Base-by-base conservation (phyloP, 2,888 invertebrate species). In the Agonum fuliginosum region DNA sequence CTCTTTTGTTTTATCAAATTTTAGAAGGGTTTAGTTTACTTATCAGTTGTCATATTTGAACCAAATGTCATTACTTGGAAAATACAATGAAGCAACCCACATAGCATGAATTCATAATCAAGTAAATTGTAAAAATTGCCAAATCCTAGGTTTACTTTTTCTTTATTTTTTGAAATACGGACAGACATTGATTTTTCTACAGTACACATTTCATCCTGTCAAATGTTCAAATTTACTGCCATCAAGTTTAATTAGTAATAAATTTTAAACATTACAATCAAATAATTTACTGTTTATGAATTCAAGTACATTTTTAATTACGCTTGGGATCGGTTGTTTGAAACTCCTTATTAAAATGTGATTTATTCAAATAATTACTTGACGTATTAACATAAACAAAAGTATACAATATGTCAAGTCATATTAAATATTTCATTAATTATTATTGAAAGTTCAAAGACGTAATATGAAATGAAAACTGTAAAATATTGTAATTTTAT, bases 141-240 rank as follows among this genome's bases (percentile, higher is more conserved):
- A 37, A 37, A 41, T 67, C n/a, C 19, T 37, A 17, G 22, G 17
- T 20, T 22, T 67, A 67, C 37, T 67, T 20, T 67, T 67, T 37
- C 17, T 67, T 67, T 67, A 67, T 67, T 67, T 67, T 67, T 41
- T 17, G 8, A 67, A 67, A 67, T 43, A 20, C 17, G 30, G 27
- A 22, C 37, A 1, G 24, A 74, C 74, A 74, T 74, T 74, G 74
- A 74, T 74, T 74, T 74, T 74, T 74, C 74, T 65, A 17, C 34
- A 62, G 34, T 62, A 62, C 48, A 51, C 51, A 51, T 67, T 72
- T 51, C 72, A 72, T 72, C 54, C 72, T 22, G 48, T 71, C 71
- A 71, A 71, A 30, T 71, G 46, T 51, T 30, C 71, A 30, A 71
- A 71, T 71, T 62, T 62, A 62, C 58, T 62, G 58, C 58, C 58